Conservation (phyloP, 23 tunicate species). For the Ciona savignyi region DNA sequence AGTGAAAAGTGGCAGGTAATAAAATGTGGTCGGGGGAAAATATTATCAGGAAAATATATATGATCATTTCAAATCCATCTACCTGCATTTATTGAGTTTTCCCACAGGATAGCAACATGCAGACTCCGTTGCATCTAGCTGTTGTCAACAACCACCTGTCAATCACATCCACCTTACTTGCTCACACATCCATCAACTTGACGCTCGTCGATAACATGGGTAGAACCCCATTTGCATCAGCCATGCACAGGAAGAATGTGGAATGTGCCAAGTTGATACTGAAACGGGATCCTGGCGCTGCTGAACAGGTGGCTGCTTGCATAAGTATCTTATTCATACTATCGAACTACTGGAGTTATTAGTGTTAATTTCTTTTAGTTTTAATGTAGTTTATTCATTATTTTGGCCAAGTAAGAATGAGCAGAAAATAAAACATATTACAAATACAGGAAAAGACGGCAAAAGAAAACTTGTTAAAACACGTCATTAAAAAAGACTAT, state of each 20-base stretch:
- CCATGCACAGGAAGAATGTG: constrained; percentile 35
- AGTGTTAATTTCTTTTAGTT: neutral
- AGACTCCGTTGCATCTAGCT: constrained; percentile 41
- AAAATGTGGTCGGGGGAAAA: too few species aligned
- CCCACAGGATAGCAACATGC: constrained; percentile 12
- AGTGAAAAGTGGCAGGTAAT: too few species aligned
- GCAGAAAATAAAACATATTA: too few species aligned
- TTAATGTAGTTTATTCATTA: too few species aligned
- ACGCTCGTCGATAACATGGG: constrained; percentile 29
- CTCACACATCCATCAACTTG: constrained; percentile 50
- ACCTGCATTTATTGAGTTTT: too few species aligned
- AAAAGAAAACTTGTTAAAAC: too few species aligned
- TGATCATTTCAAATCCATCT: too few species aligned
- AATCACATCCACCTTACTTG: constrained; percentile 24
- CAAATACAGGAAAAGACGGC: too few species aligned
- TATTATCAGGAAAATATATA: too few species aligned
- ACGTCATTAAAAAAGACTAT: too few species aligned
- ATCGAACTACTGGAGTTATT: neutral
- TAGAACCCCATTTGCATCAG: constrained; percentile 59
- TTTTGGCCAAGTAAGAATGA: too few species aligned
- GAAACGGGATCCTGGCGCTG: constrained; percentile 65
- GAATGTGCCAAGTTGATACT: constrained; percentile 60
- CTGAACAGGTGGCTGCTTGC: constrained; percentile 49
- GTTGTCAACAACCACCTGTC: constrained; percentile 18
- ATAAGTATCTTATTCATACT: neutral